Percentiles rank a stretch among this genome's conserved stretches.
Evolutionary conservation across 2,797 vertebrate species (phyloP).

Genomic region (Craterocephalus amniculus): DNA sequence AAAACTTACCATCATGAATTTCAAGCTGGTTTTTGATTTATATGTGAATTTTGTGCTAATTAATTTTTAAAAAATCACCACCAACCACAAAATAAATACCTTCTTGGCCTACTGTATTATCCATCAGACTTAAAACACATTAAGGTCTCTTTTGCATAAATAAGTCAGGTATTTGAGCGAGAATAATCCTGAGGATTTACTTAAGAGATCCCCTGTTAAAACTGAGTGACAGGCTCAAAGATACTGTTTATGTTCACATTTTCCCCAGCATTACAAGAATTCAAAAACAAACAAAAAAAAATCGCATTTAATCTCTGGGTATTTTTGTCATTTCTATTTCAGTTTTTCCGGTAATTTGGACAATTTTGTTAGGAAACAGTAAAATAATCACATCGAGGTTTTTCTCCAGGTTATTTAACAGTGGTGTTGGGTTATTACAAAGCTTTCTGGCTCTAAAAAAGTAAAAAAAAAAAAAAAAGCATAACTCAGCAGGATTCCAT

Average conservation of each 20-base stretch:
- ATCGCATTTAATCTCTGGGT: not conserved
- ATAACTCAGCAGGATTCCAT: slow-evolving; percentile 3
- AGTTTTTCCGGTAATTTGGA: not conserved
- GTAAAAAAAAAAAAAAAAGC: not conserved
- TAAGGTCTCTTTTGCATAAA: slow-evolving; percentile 26
- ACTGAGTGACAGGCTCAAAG: not conserved
- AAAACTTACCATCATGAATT: not conserved
- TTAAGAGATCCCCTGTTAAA: not conserved
- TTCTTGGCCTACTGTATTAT: slow-evolving; percentile 13
- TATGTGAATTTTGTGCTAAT: not conserved
- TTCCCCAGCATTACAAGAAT: not conserved
- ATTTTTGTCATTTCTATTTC: not conserved
- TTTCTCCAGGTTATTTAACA: not conserved
- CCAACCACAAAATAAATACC: not conserved
- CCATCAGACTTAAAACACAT: slow-evolving; percentile 17
- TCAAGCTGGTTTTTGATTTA: not conserved
- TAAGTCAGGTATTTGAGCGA: slow-evolving; percentile 21
- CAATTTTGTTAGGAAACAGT: not conserved
- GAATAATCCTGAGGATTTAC: slow-evolving; percentile 23
- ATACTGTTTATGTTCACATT: not conserved
- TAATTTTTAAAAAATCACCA: not conserved
- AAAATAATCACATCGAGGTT: not conserved
- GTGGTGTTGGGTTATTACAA: not conserved
- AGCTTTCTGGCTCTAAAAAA: not conserved
- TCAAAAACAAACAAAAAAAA: not conserved